Evolutionary conservation across 2,888 invertebrate species (phyloP), one percentile per base, ranked within the genome.

Genomic region (Tipula lateralis): DNA sequence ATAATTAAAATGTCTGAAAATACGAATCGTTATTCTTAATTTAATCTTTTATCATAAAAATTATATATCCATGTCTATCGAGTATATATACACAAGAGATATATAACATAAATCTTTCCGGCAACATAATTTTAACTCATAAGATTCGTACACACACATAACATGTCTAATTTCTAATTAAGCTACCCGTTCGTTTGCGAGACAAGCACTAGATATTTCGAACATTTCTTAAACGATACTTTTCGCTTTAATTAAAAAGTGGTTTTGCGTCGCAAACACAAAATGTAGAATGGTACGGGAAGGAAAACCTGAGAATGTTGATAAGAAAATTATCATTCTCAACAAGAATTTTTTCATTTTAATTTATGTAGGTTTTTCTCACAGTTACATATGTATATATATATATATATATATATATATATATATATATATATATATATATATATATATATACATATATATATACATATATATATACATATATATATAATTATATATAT

Each of bases 301-400:
- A 44, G 13, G 13, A 44, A 66, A 24, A 66, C 6, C 66, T 66
- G 66, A 66, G 9, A 66, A 66, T 24, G 66, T 9, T 66, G 66
- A 66, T 66, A 66, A 66, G 66, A 66, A 66, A 66, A 66, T 66
- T 66, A 66, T 66, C 66, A 66, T 66, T 66, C 24, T 66, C 66
- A 24, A 12, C 66, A 66, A 66, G 9, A 66, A 66, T 66, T 66
- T 36, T 24, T 66, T 3, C 66, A 66, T 66, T 66, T 66, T 24
- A 66, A 66, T 66, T 66, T 66, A 66, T 66, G 66, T 16, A 44
- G n/a, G n/a, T 16, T 16, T 66, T 19, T 24, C 66, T 66, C 24
- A 24, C 66, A 66, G 6, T 66, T 12, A 24, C 66, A 1, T 24
- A 44, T 7, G 12, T 66, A 66, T n/a, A 24, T 44, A 39, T 2